Evolutionary conservation across 2,888 invertebrate genomes (phyloP), one percentile per base, ranked within the genome.

Genomic region (Trissolcus japonicus): DNA sequence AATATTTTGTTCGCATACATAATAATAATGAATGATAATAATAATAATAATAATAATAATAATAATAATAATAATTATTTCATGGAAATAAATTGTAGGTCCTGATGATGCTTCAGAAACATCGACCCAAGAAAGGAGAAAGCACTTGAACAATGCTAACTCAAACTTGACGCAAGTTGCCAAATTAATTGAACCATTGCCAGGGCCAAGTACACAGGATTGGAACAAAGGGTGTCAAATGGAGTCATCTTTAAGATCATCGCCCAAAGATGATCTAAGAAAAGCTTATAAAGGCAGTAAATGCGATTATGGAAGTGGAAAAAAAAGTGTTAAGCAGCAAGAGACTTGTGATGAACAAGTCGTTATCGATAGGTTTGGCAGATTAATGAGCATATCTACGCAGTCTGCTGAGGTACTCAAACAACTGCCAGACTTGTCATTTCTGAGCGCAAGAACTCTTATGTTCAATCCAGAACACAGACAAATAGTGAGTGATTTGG

Each of bases 401-500:
- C 88, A 88, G 51, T 88, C 89, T 1, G 80, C 87, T 19, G 85
- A 81, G 46, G 87, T 89, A 59, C 61, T 89, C 13, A 88, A 88
- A 56, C 88, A 88, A 50, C 71, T 89, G 25, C 89, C 89, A 9
- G 88, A 89, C 69, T 71, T 89, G 19, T 88, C 88, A 1, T 89
- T 88, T 55, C 79, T 89, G 2, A 88, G 86, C 75, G 89, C 89
- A 21, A 83, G 88, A 82, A 88, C 87, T 62, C 80, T 89, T 25
- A 78, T 89, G 79, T 86, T 83, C 60, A 88, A 86, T 81, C 88
- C 88, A 6, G 89, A 89, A 55, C 86, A 89, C 41, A 87, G 85
- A 41, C 87, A 88, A 61, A 85, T 89, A 16, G 84, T 87, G 62
- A 86, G 83, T 48, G 89, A 89, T 79, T 80, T 89, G 41, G 88